phyloP scores from a whole-genome alignment of 2,797 vertebrate species.

The Todus mexicanus region DNA sequence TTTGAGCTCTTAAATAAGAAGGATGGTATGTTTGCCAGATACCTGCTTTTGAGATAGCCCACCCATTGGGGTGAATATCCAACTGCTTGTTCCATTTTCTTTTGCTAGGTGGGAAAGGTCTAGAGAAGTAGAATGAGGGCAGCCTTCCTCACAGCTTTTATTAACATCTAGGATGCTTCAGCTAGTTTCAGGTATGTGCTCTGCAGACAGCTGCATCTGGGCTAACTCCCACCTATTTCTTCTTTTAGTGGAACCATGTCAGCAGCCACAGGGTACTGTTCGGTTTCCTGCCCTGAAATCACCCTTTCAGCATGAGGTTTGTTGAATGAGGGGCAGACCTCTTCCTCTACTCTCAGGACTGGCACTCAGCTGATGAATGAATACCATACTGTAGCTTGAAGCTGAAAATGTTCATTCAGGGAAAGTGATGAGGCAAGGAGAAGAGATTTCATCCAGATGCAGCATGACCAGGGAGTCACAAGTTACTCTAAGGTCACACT shows the following conservation, averaged over 20 bases:
- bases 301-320: background rate
- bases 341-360: background rate
- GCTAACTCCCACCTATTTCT: background rate
- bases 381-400: background rate
- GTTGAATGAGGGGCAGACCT: background rate
- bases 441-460: background rate
- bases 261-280: background rate
- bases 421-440: background rate
- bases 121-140: background rate
- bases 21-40: background rate
- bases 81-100: background rate
- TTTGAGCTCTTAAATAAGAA: background rate
- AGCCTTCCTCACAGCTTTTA: background rate
- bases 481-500: background rate
- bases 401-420: background rate
- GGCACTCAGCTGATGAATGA: background rate
- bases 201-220: background rate
- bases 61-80: background rate
- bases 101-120: background rate
- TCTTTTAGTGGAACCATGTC: background rate
- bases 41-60: background rate
- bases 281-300: background rate
- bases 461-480: background rate
- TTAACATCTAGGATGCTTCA: background rate
- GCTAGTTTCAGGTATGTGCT: accelerated